phyloP scores from a whole-genome alignment of 2,888 invertebrate genomes.

The Nemoura dubitans region DNA sequence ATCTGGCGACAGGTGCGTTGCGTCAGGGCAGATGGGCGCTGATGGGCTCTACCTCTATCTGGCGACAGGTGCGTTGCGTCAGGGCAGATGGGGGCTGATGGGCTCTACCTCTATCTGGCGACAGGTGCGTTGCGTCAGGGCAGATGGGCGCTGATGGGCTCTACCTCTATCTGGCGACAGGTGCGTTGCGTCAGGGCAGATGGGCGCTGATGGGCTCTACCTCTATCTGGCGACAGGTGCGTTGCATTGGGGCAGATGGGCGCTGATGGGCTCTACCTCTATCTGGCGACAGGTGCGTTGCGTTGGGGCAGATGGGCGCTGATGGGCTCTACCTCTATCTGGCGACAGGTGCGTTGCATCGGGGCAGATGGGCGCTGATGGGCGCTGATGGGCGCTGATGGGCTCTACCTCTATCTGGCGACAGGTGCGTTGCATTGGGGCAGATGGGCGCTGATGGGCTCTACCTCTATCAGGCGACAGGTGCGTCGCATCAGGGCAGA shows the following conservation, averaged over 20 bases:
- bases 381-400: too few species aligned
- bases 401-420: constrained; percentile 72
- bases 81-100: too few species aligned
- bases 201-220: too few species aligned
- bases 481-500: constrained; percentile 57
- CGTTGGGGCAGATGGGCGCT: too few species aligned
- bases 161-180: constrained; percentile 70
- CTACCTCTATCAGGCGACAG: constrained; percentile 70
- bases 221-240: constrained; percentile 68
- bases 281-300: constrained; percentile 64
- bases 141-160: too few species aligned
- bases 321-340: constrained; percentile 74
- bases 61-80: constrained; percentile 60
- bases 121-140: constrained; percentile 60
- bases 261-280: constrained; percentile 73
- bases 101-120: constrained; percentile 71
- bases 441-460: too few species aligned
- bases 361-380: too few species aligned
- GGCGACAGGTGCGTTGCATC: constrained; percentile 60
- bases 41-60: constrained; percentile 74
- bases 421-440: constrained; percentile 60
- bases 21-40: too few species aligned
- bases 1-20: constrained; percentile 64
- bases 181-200: constrained; percentile 57
- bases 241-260: too few species aligned